phyloP scores from a whole-genome alignment of 2,797 vertebrate species.

The Dermochelys coriacea region DNA sequence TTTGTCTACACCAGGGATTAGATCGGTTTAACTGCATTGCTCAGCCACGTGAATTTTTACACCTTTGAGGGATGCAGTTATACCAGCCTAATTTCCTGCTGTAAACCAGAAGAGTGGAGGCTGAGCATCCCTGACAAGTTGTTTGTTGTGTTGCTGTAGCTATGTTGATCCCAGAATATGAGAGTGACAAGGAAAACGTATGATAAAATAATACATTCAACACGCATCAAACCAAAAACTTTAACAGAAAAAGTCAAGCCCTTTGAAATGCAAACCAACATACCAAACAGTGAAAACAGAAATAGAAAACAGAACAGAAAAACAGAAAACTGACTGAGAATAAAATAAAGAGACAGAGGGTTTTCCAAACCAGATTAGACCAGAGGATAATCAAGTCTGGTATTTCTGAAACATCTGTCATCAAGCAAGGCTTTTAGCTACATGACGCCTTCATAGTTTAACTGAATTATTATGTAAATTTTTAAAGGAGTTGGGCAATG shows the following conservation, averaged over 20 bases:
- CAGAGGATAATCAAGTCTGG: not conserved
- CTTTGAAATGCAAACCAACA: not conserved
- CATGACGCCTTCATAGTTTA: not conserved
- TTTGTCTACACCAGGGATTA: not conserved
- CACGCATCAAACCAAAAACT: not conserved
- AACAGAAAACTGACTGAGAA: not conserved
- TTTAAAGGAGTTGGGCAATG: not conserved
- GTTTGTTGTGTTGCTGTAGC: not conserved
- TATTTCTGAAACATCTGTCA: not conserved
- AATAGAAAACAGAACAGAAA: not conserved
- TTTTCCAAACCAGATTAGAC: not conserved
- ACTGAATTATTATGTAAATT: not conserved
- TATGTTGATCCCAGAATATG: not conserved
- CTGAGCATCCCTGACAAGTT: not conserved
- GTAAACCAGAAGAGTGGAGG: not conserved
- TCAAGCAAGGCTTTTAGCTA: not conserved
- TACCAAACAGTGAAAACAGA: not conserved
- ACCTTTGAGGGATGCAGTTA: not conserved
- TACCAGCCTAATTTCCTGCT: not conserved
- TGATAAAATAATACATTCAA: not conserved
- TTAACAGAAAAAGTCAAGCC: accelerated
- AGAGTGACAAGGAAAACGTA: not conserved
- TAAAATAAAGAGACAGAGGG: not conserved
- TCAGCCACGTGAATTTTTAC: not conserved
- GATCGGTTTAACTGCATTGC: not conserved